These are phyloP conservation scores for Dryobotodes eremita DNA, from an alignment of 2,888 invertebrate species.

Conservation along the genomic window DNA sequence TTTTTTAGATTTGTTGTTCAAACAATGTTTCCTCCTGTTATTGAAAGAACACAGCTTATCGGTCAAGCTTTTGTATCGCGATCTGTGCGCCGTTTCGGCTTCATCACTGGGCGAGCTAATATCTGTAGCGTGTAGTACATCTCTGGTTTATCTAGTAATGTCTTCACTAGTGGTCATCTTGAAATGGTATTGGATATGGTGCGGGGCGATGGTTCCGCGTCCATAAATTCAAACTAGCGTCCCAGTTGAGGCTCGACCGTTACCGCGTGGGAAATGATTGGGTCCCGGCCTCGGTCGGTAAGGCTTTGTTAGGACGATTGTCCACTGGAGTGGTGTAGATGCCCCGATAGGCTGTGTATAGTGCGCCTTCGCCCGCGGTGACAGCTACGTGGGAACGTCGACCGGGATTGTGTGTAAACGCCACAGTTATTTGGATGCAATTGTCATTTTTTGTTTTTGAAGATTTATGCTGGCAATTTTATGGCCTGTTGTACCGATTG, in stretches of 20 bases:
- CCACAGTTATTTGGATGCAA: conserved; percentile 80
- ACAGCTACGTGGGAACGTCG: conserved; percentile 89
- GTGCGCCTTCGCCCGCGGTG: conserved; percentile 81
- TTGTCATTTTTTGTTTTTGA: conserved; percentile 73
- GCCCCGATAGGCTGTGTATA: conserved; percentile 85
- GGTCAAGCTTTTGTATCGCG: conserved; percentile 89
- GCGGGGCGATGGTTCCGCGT: conserved; percentile 80
- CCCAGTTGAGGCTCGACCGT: conserved; percentile 86
- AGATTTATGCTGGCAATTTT: conserved; percentile 71
- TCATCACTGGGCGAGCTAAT: conserved; percentile 70
- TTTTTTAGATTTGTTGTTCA: conserved; percentile 82
- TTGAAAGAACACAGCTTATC: conserved; percentile 88
- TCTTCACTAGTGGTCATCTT: conserved; percentile 73
- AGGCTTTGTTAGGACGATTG: conserved; percentile 90
- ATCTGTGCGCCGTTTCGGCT: conserved; percentile 83
- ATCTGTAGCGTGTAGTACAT: conserved; percentile 79
- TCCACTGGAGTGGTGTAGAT: conserved; percentile 89
- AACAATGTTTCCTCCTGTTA: conserved; percentile 88
- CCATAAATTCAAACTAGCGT: conserved; percentile 87
- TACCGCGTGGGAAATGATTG: conserved; percentile 90
- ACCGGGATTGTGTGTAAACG: conserved; percentile 84
- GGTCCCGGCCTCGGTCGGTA: conserved; percentile 82
- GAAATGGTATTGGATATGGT: conserved; percentile 81
- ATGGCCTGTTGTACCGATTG: conserved; percentile 46
- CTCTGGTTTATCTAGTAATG: conserved; percentile 76